A percentile compares a stretch with the other conserved stretches of the same genome.
Evolutionary conservation across 2,888 invertebrate species (phyloP).

Genomic region (Darwinula stevensoni): DNA sequence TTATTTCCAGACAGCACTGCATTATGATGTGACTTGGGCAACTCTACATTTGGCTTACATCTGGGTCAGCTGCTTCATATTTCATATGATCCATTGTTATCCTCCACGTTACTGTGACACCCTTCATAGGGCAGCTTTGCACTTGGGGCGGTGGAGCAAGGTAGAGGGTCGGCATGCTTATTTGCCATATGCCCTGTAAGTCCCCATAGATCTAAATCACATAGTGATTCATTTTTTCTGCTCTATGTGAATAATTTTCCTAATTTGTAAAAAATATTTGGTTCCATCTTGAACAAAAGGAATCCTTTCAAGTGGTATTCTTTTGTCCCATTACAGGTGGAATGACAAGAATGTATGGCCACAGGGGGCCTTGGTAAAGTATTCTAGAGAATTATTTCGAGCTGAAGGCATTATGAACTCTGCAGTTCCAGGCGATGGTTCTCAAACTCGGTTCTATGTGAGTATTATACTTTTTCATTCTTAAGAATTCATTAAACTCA

Average conservation of each 20-base stretch:
- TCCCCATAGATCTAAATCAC: no score
- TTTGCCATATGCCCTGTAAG: constrained; percentile 17
- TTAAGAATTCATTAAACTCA: constrained; percentile 5
- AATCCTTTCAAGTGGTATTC: no score
- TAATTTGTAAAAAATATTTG: no score
- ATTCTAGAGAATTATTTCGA: constrained; percentile 36
- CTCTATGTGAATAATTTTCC: no score
- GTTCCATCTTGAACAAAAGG: no score
- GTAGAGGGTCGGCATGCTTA: constrained; percentile 26
- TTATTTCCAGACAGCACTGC: constrained; percentile 22
- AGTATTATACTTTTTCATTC: constrained; percentile 17
- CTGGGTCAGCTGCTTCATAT: constrained; percentile 52
- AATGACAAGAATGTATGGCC: no score
- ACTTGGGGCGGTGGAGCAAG: constrained; percentile 49
- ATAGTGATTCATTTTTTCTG: constrained; percentile 4
- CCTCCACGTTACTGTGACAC: constrained; percentile 52
- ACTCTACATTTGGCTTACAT: constrained; percentile 54
- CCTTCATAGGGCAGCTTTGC: constrained; percentile 59
- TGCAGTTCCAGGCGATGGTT: constrained; percentile 53
- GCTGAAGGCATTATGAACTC: constrained; percentile 50
- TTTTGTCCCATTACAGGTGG: no score
- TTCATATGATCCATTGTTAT: constrained; percentile 36
- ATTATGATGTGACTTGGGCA: constrained; percentile 56
- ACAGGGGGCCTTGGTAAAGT: constrained; percentile 38
- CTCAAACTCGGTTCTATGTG: constrained; percentile 61